Evolutionary conservation across 1,140 invertebrate genomes (phyloP).

Genomic region (Trigoniulus corallinus): DNA sequence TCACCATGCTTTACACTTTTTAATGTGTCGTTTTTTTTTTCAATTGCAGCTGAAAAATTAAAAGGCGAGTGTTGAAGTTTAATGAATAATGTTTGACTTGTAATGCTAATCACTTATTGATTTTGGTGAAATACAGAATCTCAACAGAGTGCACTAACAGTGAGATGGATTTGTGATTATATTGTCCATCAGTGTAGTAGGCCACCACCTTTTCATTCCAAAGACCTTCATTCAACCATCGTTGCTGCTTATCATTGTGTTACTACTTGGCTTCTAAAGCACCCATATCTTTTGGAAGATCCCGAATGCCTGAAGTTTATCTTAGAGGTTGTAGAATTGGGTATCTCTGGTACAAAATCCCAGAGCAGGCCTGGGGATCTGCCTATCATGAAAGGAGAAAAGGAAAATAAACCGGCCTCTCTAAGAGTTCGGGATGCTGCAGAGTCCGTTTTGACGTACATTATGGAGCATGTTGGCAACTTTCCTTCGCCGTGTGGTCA

Average conservation of each 20-base stretch:
- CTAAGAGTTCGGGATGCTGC: constrained; percentile 91
- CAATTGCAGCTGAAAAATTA: too few species aligned
- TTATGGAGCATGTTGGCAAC: constrained; percentile 75
- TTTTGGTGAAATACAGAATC: background rate
- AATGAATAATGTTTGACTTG: too few species aligned
- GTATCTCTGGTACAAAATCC: constrained; percentile 86
- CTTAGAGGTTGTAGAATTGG: constrained; percentile 90
- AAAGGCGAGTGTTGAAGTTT: too few species aligned
- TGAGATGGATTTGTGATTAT: constrained; percentile 96
- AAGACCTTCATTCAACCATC: constrained; percentile 94
- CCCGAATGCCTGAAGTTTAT: constrained; percentile 81
- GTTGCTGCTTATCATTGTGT: constrained; percentile 86
- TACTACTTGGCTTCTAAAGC: constrained; percentile 77
- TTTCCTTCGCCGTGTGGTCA: constrained; percentile 68
- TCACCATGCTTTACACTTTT: constrained; percentile 8
- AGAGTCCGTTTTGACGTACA: constrained; percentile 72
- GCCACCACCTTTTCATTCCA: constrained; percentile 86
- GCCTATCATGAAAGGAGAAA: constrained; percentile 85
- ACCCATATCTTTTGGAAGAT: constrained; percentile 72
- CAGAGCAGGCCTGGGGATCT: constrained; percentile 55
- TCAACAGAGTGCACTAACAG: constrained; percentile 73
- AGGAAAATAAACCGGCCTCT: constrained; percentile 86
- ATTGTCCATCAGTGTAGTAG: constrained; percentile 89
- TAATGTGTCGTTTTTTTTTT: too few species aligned
- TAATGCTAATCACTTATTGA: background rate